Evolutionary conservation across 2,113 vertebrate species (phyloP).

Genomic region (Ursus arctos): DNA sequence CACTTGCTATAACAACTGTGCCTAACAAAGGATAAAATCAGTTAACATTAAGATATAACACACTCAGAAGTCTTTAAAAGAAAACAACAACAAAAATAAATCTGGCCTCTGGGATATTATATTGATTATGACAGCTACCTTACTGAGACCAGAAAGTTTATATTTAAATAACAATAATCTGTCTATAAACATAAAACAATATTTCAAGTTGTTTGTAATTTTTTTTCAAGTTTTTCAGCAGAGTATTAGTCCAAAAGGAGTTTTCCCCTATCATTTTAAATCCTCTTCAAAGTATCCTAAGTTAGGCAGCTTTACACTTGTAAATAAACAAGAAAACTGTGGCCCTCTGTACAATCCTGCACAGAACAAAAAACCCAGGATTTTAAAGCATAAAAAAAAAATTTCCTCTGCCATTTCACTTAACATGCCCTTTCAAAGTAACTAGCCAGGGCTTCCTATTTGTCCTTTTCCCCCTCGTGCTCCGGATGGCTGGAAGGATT

Average conservation of each 20-base stretch:
- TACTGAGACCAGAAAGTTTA: conserved; percentile 51
- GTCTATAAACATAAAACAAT: background rate
- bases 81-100: background rate
- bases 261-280: conserved; percentile 22
- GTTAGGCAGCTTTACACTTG: background rate
- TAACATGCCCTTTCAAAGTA: background rate
- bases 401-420: background rate
- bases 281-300: conserved; percentile 1
- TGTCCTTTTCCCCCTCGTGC: background rate
- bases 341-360: background rate
- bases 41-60: conserved; percentile 62
- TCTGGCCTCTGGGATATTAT: conserved; percentile 27
- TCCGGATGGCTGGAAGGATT: conserved; percentile 19
- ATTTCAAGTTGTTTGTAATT: background rate
- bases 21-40: conserved; percentile 76
- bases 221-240: conserved; percentile 27
- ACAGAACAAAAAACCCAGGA: background rate
- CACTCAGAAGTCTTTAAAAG: background rate
- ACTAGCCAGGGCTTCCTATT: background rate
- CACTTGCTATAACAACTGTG: background rate
- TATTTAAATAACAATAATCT: conserved; percentile 56
- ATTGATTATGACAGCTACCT: background rate
- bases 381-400: background rate
- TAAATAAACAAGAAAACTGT: background rate
- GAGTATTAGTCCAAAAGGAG: conserved; percentile 13